These are phyloP conservation scores for Danio jaintianensis DNA, from an alignment of 2,797 vertebrate genomes.

Conservation along the genomic window DNA sequence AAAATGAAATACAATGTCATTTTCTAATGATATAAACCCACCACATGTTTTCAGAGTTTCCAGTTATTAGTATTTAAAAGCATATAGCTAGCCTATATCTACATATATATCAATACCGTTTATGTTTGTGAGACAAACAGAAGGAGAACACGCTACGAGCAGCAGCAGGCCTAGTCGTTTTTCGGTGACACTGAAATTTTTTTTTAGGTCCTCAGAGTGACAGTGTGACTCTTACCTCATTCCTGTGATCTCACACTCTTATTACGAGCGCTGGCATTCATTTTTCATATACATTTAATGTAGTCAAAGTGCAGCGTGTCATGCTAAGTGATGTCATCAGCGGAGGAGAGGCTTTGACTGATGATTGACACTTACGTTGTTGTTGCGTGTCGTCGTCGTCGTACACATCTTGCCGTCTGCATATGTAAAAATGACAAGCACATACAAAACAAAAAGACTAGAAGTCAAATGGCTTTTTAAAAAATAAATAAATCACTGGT, in stretches of 20 bases:
- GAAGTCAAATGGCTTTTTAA: no score
- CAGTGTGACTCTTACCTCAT: not conserved
- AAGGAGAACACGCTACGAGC: not conserved
- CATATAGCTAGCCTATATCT: no score
- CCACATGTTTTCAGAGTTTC: no score
- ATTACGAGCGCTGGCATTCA: not conserved
- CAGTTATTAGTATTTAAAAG: no score
- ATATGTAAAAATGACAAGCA: not conserved
- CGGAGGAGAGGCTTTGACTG: slow-evolving; percentile 17
- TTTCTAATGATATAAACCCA: no score
- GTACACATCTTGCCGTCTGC: not conserved
- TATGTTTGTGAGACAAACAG: no score
- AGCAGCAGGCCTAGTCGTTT: not conserved
- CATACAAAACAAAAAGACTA: not conserved
- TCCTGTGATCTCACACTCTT: slow-evolving; percentile 6
- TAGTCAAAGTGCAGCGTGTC: not conserved
- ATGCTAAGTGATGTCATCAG: slow-evolving; percentile 10
- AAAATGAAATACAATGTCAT: no score
- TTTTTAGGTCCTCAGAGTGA: not conserved
- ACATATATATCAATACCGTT: no score
- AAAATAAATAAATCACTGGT: no score
- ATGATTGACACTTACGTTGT: not conserved
- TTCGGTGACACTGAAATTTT: not conserved
- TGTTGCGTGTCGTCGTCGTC: not conserved
- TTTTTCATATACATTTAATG: not conserved